These are phyloP conservation scores for Allolobophora icterica DNA, from an alignment of 2,888 invertebrate genomes.

Conservation along the genomic window DNA sequence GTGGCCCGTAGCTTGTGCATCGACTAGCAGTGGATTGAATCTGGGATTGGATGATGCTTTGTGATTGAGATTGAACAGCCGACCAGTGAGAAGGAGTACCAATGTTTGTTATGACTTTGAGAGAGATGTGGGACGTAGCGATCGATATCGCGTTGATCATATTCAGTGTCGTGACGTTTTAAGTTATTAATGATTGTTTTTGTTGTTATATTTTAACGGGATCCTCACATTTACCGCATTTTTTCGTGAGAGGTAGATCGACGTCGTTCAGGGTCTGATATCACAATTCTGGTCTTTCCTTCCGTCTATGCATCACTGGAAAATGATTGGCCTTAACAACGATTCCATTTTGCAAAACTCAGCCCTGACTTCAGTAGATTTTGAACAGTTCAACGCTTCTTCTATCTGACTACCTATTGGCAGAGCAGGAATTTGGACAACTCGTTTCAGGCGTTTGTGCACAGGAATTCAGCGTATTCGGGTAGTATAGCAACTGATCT, in stretches of 20 bases:
- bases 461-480: too few relatives aligned
- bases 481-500: too few relatives aligned
- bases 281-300: not conserved
- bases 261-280: not conserved
- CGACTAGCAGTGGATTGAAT: not conserved
- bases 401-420: not conserved
- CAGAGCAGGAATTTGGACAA: not conserved
- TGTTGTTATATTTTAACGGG: not conserved
- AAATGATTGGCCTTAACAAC: not conserved
- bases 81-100: not conserved
- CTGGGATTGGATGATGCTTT: not conserved
- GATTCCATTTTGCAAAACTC: not conserved
- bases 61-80: not conserved
- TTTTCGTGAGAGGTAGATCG: not conserved
- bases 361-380: not conserved
- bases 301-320: not conserved
- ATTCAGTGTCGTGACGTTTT: not conserved
- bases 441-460: not conserved
- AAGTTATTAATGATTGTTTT: not conserved
- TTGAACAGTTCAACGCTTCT: not conserved
- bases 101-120: not conserved
- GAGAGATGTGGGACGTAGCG: not conserved
- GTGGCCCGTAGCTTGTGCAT: not conserved
- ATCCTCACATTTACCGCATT: not conserved
- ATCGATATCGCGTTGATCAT: not conserved